Conservation (phyloP, 1,140 invertebrate species). For the Trinorchestia longiramus region DNA sequence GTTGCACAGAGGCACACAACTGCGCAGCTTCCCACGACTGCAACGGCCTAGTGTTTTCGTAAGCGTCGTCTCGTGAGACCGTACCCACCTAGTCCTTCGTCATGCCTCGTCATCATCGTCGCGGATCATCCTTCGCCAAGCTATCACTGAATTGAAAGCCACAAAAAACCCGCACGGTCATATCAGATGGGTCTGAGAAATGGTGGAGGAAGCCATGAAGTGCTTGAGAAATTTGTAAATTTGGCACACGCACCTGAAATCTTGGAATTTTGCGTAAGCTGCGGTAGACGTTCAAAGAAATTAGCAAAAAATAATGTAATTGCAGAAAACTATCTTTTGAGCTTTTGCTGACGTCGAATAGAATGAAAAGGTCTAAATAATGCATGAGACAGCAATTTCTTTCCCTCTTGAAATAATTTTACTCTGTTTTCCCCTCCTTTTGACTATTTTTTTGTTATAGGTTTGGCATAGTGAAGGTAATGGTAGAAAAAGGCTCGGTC, state of each 20-base stretch:
- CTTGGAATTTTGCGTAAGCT: background rate
- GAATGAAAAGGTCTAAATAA: background rate
- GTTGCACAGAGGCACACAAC: background rate
- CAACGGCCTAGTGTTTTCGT: background rate
- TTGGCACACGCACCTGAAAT: background rate
- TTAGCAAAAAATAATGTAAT: background rate
- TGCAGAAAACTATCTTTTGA: background rate
- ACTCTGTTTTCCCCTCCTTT: too few relatives aligned
- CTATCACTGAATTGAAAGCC: conserved; percentile 50
- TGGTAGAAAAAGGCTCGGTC: background rate
- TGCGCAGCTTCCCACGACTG: conserved; percentile 7
- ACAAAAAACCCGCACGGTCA: conserved; percentile 10
- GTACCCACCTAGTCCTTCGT: background rate
- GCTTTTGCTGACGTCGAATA: background rate
- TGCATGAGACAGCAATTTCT: background rate
- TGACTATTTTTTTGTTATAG: background rate
- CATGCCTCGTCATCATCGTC: conserved; percentile 29
- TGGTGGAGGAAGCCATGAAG: background rate
- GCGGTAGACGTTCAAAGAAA: background rate
- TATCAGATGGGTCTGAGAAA: conserved; percentile 38
- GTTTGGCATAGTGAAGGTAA: background rate
- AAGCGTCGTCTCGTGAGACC: background rate
- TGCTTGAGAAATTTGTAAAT: background rate
- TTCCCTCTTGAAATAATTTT: background rate
- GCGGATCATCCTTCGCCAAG: background rate